Percentiles rank a stretch among this genome's conserved stretches.
Conservation (phyloP, 2,797 vertebrate genomes). For the Sphaeramia orbicularis region DNA sequence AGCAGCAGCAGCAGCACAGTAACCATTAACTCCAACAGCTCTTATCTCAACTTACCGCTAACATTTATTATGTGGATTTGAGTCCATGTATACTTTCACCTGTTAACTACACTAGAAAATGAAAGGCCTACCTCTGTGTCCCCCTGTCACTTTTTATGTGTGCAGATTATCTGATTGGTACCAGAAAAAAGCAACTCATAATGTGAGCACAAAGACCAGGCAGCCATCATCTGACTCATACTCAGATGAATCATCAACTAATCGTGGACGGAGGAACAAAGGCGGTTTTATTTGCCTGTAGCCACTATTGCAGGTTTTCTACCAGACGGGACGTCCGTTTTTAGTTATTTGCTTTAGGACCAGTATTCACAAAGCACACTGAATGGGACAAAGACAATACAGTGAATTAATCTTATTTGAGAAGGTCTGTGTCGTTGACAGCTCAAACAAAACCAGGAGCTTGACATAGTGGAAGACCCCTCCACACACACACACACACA, state of each 20-base stretch:
- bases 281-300: conserved; percentile 17
- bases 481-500: too few species aligned
- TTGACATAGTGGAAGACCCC: too few species aligned
- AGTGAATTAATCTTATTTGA: not conserved
- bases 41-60: not conserved
- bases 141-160: not conserved
- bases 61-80: not conserved
- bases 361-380: conserved; percentile 5
- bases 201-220: not conserved
- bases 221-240: conserved; percentile 40
- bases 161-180: conserved; percentile 14
- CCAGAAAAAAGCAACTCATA: conserved; percentile 1
- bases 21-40: not conserved
- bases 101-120: not conserved
- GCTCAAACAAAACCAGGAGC: conserved; percentile 37
- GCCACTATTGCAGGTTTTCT: conserved; percentile 8
- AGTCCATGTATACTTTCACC: not conserved
- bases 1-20: not conserved
- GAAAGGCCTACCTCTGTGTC: not conserved
- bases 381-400: conserved; percentile 19
- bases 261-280: conserved; percentile 45
- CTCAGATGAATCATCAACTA: conserved; percentile 56
- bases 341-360: conserved; percentile 37
- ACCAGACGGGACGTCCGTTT: conserved; percentile 2
- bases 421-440: conserved; percentile 17